Base-by-base conservation (phyloP, 2,113 vertebrate species). In the Lipotes vexillifer region DNA sequence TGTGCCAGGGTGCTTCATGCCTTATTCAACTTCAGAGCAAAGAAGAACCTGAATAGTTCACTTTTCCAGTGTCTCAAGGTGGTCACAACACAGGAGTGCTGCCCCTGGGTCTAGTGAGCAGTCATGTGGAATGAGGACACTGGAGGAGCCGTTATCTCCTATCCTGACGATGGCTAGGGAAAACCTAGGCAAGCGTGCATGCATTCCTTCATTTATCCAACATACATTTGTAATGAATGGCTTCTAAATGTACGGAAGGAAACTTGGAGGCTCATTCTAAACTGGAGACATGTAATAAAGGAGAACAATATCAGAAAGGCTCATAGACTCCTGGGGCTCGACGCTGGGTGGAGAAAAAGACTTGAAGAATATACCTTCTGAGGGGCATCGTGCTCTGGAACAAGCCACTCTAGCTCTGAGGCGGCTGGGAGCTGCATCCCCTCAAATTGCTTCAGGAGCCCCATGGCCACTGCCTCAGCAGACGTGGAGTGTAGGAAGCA, bases 401-500 rank as follows among this genome's bases (percentile, higher is more conserved):
- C 99, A 55, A 99, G 98, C 99, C 99, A 99, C 95, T 99, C 99
- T 0, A 99, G 98, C 97, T 99, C 99, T 0, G 99, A 99, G 81
- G 99, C 99, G 0, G 99, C 99, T 0, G 99, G 99, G 36, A 99
- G 99, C 98, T 99, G 99, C 99, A 99, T 99, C 88, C 99, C 99
- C 92, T 99, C 99, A 96, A 99, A 99, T 98, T 99, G 99, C 97
- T 99, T 98, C 98, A 99, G 99, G 61, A 99, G 98, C 83, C 99
- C 99, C 99, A 99, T 99, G 90, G 99, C 99, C 86, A 99, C 99
- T 0, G 99, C 99, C 98, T 99, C 99, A 0, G 99, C 99, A 0
- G 99, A 99, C 92, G 99, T 99, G 20, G 99, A 99, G 97, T 99
- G 99, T 77, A 99, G 98, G 98, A 99, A 99, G 93, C 99, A 99